A percentile compares a stretch with the other conserved stretches of the same genome.
Evolutionary conservation across 2,797 vertebrate genomes (phyloP).

Genomic region (Helostoma temminkii): DNA sequence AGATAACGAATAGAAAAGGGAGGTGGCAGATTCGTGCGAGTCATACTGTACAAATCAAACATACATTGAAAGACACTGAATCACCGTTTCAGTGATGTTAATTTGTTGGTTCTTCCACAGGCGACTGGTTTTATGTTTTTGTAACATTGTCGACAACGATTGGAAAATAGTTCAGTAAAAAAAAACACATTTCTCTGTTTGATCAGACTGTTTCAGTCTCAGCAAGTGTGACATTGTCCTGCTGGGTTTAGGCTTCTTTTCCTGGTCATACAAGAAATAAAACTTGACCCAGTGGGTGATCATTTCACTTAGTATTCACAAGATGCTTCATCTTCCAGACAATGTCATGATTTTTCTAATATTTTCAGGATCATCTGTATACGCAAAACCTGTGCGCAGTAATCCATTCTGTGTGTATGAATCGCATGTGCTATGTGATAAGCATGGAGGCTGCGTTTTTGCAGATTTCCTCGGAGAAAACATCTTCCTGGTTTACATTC

Average conservation of each 20-base stretch:
- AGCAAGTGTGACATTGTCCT: conserved; percentile 30
- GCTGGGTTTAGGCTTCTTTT: conserved; percentile 30
- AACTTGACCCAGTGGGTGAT: conserved; percentile 33
- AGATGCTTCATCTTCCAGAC: conserved; percentile 13
- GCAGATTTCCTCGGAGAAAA: conserved; percentile 21
- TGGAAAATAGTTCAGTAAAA: conserved; percentile 5
- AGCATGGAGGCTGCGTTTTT: conserved; percentile 13
- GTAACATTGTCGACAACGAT: conserved; percentile 14
- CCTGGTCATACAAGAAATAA: conserved; percentile 34
- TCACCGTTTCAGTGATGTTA: conserved; percentile 1
- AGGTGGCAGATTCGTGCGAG: conserved; percentile 9
- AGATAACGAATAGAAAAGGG: conserved; percentile 38
- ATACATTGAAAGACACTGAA: neutral
- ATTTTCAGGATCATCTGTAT: conserved; percentile 47
- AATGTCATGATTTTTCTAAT: conserved; percentile 28
- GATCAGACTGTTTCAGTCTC: conserved; percentile 22
- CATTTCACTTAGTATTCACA: conserved; percentile 32
- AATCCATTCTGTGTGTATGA: conserved; percentile 37
- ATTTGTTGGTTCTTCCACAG: neutral
- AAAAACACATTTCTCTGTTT: conserved; percentile 4
- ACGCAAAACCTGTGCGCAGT: conserved; percentile 25
- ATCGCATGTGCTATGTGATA: conserved; percentile 26
- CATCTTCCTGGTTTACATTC: conserved; percentile 25
- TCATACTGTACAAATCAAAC: conserved; percentile 1
- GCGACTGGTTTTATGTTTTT: conserved; percentile 7